These are phyloP conservation scores for Erinaceus europaeus DNA, from an alignment of 2,113 vertebrate genomes.

Conservation along the genomic window DNA sequence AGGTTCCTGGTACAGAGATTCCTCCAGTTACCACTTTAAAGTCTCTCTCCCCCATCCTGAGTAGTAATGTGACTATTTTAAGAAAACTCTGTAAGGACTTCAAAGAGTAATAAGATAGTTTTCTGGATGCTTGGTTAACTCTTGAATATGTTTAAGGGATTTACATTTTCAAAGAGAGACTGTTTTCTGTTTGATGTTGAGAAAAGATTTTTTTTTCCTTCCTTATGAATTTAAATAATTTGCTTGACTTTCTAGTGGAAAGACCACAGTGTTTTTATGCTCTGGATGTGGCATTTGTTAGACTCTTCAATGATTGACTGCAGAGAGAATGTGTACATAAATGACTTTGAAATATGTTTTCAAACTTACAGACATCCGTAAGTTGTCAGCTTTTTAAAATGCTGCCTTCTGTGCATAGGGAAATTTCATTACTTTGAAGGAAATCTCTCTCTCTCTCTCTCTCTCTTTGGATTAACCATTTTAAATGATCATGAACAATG, in stretches of 20 bases:
- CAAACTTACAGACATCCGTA: conserved; percentile 51
- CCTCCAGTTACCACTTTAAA: not conserved
- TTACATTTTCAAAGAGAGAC: conserved; percentile 71
- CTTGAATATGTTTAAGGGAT: conserved; percentile 70
- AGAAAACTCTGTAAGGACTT: conserved; percentile 54
- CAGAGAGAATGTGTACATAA: not conserved
- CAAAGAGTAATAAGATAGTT: conserved; percentile 69
- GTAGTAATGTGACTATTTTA: conserved; percentile 38
- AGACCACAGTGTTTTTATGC: conserved; percentile 30
- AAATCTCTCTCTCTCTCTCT: not conserved
- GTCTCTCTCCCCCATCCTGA: not conserved
- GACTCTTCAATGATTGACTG: not conserved
- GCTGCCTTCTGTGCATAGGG: not conserved
- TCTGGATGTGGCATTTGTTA: conserved; percentile 47
- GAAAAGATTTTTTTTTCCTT: conserved; percentile 4
- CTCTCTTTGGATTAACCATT: not conserved
- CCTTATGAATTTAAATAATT: conserved; percentile 64
- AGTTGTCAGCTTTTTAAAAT: conserved; percentile 42
- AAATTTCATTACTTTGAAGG: conserved; percentile 39
- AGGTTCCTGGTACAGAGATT: not conserved
- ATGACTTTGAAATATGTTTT: conserved; percentile 43
- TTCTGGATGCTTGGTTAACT: conserved; percentile 68
- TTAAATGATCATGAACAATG: conserved; percentile 40
- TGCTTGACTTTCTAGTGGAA: conserved; percentile 39
- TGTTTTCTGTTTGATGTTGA: conserved; percentile 70